These are phyloP conservation scores for Pampusana beccarii DNA, from an alignment of 2,113 vertebrate species.

Conservation along the genomic window DNA sequence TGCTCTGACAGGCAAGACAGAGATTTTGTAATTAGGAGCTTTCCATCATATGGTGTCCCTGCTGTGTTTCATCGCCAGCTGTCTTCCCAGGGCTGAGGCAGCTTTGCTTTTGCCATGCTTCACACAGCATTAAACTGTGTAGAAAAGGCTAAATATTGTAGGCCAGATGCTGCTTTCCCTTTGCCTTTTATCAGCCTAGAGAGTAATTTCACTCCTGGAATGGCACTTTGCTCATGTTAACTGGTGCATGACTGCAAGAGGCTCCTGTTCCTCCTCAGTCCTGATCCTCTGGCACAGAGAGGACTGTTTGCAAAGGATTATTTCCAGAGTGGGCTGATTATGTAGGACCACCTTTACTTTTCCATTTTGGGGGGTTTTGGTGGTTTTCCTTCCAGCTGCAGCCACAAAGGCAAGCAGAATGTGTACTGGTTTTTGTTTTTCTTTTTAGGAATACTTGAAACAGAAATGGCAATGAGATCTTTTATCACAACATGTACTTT, in stretches of 20 bases:
- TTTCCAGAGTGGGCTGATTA: neutral
- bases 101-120: slow-evolving; percentile 61
- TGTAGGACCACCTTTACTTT: neutral
- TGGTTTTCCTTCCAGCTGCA: neutral
- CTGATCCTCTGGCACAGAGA: neutral
- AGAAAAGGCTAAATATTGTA: slow-evolving; percentile 61
- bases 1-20: slow-evolving; percentile 57
- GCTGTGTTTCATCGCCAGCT: slow-evolving; percentile 31
- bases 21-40: slow-evolving; percentile 48
- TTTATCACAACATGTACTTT: neutral
- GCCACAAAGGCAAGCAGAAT: neutral
- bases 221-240: slow-evolving; percentile 33
- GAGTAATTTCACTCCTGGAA: slow-evolving; percentile 54
- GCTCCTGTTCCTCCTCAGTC: slow-evolving; percentile 2
- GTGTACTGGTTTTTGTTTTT: neutral
- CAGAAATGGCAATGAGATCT: neutral
- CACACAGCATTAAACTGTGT: slow-evolving; percentile 62
- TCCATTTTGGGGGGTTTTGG: neutral
- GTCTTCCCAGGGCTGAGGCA: slow-evolving; percentile 31
- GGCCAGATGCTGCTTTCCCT: slow-evolving; percentile 62
- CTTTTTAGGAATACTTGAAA: neutral
- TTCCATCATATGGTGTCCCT: slow-evolving; percentile 44
- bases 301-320: neutral
- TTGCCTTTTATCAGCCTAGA: slow-evolving; percentile 57
- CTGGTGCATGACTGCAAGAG: slow-evolving; percentile 21